phyloP scores from a whole-genome alignment of 2,888 invertebrate species.

The Spialia ferax region DNA sequence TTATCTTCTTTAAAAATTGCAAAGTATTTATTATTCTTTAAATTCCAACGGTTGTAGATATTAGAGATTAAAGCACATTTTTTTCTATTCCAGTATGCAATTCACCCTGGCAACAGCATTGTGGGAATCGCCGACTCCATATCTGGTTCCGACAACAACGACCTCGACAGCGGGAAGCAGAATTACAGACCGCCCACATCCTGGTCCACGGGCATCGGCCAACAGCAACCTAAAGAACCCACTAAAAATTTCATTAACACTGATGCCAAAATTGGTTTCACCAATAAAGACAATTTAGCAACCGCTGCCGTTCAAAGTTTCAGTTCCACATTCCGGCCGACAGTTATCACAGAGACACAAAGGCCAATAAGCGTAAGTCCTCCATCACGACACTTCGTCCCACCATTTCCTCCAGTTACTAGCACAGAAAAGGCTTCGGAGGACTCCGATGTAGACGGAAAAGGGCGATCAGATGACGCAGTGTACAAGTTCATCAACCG shows the following conservation, averaged over 20 bases:
- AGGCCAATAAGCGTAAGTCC: slow-evolving; percentile 49
- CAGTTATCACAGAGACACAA: slow-evolving; percentile 38
- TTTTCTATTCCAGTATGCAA: slow-evolving; percentile 67
- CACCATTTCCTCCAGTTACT: slow-evolving; percentile 61
- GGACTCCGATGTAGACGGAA: slow-evolving; percentile 55
- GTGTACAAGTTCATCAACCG: slow-evolving; percentile 78
- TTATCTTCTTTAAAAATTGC: too few relatives aligned
- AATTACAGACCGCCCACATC: slow-evolving; percentile 83
- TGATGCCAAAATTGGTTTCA: slow-evolving; percentile 26
- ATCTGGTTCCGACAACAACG: slow-evolving; percentile 68
- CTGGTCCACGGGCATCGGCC: slow-evolving; percentile 81
- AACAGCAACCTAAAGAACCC: slow-evolving; percentile 34
- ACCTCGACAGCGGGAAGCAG: slow-evolving; percentile 73
- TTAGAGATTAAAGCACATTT: background rate
- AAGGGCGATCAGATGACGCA: slow-evolving; percentile 59
- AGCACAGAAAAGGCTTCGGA: slow-evolving; percentile 57
- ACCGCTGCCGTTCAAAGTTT: slow-evolving; percentile 64
- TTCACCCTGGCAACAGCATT: slow-evolving; percentile 74
- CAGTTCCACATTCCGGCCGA: slow-evolving; percentile 53
- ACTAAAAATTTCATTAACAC: slow-evolving; percentile 42
- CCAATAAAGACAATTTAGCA: slow-evolving; percentile 39
- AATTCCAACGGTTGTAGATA: too few relatives aligned
- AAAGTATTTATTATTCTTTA: too few relatives aligned
- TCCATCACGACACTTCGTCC: slow-evolving; percentile 62
- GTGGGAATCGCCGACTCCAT: slow-evolving; percentile 76